Evolutionary conservation across 2,113 vertebrate species (phyloP), one percentile per base, ranked within the genome.

Genomic region (Brienomyrus longianalis): DNA sequence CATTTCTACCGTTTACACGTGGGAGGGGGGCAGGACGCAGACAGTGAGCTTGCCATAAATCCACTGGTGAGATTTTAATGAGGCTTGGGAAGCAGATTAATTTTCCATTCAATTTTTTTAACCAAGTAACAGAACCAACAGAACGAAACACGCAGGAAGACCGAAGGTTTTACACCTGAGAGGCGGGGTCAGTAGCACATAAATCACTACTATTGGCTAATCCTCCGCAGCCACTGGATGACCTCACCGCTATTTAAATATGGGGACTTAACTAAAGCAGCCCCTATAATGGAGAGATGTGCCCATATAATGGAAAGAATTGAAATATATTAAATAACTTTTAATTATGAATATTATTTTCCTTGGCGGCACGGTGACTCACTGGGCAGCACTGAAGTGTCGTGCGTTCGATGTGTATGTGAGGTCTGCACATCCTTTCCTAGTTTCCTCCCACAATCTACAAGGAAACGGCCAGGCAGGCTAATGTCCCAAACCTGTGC

Each of bases 21-120:
- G 83, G 43, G 43, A 17, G 70, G 84, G 47, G 27, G 11, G 50
- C 5, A 54, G 51, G 51, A 52, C 1, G 45, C 85, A 19, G 50
- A 87, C 50, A 13, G 51, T 27, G 11, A 31, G 13, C 5, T 54
- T 11, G 31, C 85, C 21, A 87, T 56, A 87, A 87, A 87, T 87
- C 85, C 35, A 39, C 85, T 27, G 51, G 21, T 15, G 31, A 39
- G 35, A 87, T 51, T 86, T 86, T 52, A 86, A 86, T 35, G n/a
- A 87, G 85, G 50, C 13, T 48, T 31, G 85, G 51, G 50, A 19
- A 87, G 85, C 85, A 87, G 51, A 87, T 87, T 52, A 87, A 54
- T 17, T 27, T 87, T 56, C 85, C 27, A 52, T 35, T 39, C 47
- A 52, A 13, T 52, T 7, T 87, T 54, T 87, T 52, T 35, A 48